Percentiles rank a stretch among this genome's conserved stretches.
These are phyloP conservation scores for Morone saxatilis DNA, from an alignment of 2,113 vertebrate genomes.

Conservation along the genomic window DNA sequence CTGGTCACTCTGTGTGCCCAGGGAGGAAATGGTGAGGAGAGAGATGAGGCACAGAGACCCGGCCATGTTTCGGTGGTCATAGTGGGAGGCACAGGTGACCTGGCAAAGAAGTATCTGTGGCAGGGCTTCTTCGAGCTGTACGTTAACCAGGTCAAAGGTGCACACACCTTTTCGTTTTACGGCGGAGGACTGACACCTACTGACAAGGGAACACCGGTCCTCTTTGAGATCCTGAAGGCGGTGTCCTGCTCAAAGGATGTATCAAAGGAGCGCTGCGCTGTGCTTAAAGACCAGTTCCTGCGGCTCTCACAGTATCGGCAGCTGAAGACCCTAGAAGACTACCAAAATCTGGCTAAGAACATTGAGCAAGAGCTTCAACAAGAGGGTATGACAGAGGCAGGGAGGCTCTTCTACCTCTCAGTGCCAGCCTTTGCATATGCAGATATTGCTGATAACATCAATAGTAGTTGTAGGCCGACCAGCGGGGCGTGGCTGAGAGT, in stretches of 20 bases:
- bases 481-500: constrained; percentile 90
- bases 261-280: constrained; percentile 81
- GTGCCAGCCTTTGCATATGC: constrained; percentile 93
- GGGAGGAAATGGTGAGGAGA: constrained; percentile 58
- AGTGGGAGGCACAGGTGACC: constrained; percentile 93
- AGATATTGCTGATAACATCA: constrained; percentile 89
- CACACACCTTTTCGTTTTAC: constrained; percentile 92
- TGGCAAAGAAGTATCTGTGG: constrained; percentile 97
- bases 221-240: constrained; percentile 89
- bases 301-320: constrained; percentile 88
- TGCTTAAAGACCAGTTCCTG: constrained; percentile 92
- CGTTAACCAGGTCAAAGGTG: constrained; percentile 84
- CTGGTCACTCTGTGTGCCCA: constrained; percentile 77
- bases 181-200: constrained; percentile 84
- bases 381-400: constrained; percentile 88
- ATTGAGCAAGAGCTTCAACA: constrained; percentile 82
- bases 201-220: constrained; percentile 80
- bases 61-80: constrained; percentile 92
- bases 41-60: constrained; percentile 69
- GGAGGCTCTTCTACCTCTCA: constrained; percentile 95
- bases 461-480: constrained; percentile 88
- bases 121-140: constrained; percentile 95
- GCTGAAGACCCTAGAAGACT: constrained; percentile 88
- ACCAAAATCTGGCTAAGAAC: constrained; percentile 82
- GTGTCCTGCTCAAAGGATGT: constrained; percentile 86